Evolutionary conservation across 2,797 vertebrate genomes (phyloP), one percentile per base, ranked within the genome.

Genomic region (Spinus pinus): DNA sequence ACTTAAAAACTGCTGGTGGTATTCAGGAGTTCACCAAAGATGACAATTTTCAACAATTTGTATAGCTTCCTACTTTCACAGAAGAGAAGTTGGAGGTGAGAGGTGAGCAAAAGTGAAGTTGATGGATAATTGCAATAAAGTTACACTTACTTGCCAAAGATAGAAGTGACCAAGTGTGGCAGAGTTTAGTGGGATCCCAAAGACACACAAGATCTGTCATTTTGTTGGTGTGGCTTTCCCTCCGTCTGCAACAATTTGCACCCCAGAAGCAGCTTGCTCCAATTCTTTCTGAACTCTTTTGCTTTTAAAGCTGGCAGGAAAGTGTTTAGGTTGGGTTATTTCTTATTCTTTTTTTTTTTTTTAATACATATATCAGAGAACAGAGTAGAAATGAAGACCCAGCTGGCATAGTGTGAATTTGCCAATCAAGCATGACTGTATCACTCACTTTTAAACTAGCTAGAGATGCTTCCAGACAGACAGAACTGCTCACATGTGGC

Each of bases 391-490:
- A 90, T 87, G 88, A 93, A 95, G 78, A 88, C 20, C 81, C 92
- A 96, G 91, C 94, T 92, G 92, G 75, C 57, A 42, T n/a, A 80
- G 84, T 91, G 88, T 83, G 94, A 96, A 96, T 96, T 91, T 94
- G 65, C 81, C 92, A 90, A 92, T 81, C 92, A 92, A 74, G 57
- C 50, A 78, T 69, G 89, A 95, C 86, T 92, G 28, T 54, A 87
- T 87, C 74, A 57, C 47, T 94, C 61, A 69, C 53, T 95, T 80
- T 80, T 83, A 93, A 81, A 77, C 53, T 58, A 87, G 75, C 75
- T 58, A 82, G 46, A 94, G 88, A 85, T 73, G 71, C 67, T 86
- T 77, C 56, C 71, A 86, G 66, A 70, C 69, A 86, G 87, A 86
- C 35, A 93, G 78, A 61, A 92, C 33, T 89, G 86, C 49, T 74